phyloP scores from a whole-genome alignment of 2,888 invertebrate genomes.

The Leptinotarsa rubiginosa region DNA sequence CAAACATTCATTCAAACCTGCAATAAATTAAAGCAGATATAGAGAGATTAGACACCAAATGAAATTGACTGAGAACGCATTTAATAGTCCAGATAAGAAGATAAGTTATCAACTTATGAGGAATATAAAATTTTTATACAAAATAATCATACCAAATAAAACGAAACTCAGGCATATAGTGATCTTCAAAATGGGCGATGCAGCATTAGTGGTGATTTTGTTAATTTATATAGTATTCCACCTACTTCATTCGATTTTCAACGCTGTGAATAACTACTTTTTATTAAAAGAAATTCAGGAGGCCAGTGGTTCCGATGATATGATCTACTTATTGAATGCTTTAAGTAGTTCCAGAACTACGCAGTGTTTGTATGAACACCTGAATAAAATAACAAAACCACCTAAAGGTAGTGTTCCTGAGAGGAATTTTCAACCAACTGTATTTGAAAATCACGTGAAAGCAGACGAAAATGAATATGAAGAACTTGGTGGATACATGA shows the following conservation, averaged over 20 bases:
- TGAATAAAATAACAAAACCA: background rate
- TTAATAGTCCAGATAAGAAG: background rate
- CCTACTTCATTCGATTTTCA: constrained; percentile 10
- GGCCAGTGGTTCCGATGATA: background rate
- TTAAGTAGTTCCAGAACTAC: constrained; percentile 16
- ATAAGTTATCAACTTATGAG: background rate
- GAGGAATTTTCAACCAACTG: background rate
- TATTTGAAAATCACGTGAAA: background rate
- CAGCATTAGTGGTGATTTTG: constrained; percentile 9
- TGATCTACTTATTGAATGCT: constrained; percentile 1
- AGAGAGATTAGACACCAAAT: background rate
- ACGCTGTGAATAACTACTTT: constrained; percentile 19
- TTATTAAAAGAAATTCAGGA: background rate
- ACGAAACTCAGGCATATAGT: background rate
- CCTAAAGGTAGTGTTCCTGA: background rate
- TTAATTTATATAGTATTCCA: constrained; percentile 26
- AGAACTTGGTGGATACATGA: constrained; percentile 3
- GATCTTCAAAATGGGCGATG: constrained; percentile 20
- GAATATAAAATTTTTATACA: background rate
- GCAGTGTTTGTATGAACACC: constrained; percentile 1
- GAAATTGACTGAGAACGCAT: background rate
- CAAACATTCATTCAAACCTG: background rate
- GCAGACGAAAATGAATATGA: constrained; percentile 6
- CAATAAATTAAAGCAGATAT: background rate
- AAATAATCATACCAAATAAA: background rate